Percentiles rank a stretch among this genome's conserved stretches.
These are phyloP conservation scores for Melanaphis sacchari DNA, from an alignment of 1,140 invertebrate genomes.

Conservation along the genomic window DNA sequence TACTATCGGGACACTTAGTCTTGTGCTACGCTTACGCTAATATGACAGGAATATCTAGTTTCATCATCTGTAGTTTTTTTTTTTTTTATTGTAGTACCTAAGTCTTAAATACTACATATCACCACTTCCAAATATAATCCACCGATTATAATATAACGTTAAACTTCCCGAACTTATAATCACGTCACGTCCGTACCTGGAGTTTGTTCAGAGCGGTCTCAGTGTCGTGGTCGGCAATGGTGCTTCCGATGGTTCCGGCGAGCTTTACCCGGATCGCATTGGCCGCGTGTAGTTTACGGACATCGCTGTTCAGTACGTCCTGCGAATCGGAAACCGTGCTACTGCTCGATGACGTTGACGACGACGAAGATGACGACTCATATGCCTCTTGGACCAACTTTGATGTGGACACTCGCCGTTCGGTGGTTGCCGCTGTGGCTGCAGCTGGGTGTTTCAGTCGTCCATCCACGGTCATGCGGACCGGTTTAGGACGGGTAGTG, in stretches of 20 bases:
- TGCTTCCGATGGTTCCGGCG: background rate
- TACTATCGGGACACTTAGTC: too few relatives aligned
- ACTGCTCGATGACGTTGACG: too few relatives aligned
- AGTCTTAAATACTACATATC: too few relatives aligned
- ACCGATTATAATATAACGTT: background rate
- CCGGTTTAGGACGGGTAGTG: conserved; percentile 2
- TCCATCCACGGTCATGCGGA: background rate
- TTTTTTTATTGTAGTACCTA: too few relatives aligned
- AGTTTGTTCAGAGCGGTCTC: conserved; percentile 10
- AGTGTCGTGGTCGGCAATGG: background rate
- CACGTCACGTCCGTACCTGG: conserved; percentile 8
- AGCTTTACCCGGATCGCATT: conserved; percentile 35
- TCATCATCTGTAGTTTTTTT: too few relatives aligned
- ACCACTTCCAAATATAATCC: too few relatives aligned
- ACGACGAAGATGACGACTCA: background rate
- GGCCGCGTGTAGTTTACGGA: background rate
- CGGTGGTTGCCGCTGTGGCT: background rate
- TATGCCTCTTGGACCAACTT: conserved; percentile 27
- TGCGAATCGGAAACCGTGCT: conserved; percentile 33
- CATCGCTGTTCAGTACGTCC: background rate
- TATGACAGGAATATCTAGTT: too few relatives aligned
- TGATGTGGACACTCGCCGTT: conserved; percentile 35
- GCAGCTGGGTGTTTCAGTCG: background rate
- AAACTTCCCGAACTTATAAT: background rate
- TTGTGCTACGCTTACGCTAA: too few relatives aligned